Percentiles rank a stretch among this genome's conserved stretches.
phyloP scores from a whole-genome alignment of 2,797 vertebrate species.

The Anguilla marmorata region DNA sequence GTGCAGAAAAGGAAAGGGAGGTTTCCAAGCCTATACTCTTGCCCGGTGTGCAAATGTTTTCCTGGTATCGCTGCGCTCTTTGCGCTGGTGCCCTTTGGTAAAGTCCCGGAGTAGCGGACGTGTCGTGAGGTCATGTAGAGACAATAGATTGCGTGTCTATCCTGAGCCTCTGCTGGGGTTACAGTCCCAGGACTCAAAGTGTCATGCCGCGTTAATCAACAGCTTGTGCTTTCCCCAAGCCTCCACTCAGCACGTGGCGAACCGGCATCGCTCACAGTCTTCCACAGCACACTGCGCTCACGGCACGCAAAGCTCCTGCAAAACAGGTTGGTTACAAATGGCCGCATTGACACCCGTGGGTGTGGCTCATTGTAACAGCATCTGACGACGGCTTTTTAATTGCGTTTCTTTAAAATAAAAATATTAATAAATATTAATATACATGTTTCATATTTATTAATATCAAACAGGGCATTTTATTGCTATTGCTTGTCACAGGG shows the following conservation, averaged over 20 bases:
- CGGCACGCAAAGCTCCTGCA: background rate
- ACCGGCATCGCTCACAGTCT: background rate
- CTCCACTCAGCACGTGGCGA: background rate
- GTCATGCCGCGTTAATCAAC: background rate
- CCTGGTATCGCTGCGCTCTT: background rate
- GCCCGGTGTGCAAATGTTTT: background rate
- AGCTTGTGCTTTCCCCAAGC: background rate
- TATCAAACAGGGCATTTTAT: too few relatives aligned
- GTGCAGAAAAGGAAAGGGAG: background rate
- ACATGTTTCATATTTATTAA: too few relatives aligned
- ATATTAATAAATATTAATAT: too few relatives aligned
- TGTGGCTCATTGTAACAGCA: background rate
- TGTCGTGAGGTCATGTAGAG: slow-evolving; percentile 12
- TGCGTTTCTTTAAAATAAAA: background rate
- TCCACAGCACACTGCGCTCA: background rate
- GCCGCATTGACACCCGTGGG: background rate
- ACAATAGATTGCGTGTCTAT: background rate
- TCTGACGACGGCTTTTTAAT: slow-evolving; percentile 1
- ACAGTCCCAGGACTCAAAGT: background rate
- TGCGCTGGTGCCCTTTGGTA: background rate
- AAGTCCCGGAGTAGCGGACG: slow-evolving; percentile 8
- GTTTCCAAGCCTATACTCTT: background rate
- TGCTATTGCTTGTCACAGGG: background rate
- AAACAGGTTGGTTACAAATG: slow-evolving; percentile 18
- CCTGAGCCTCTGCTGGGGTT: background rate